Evolutionary conservation across 2,888 invertebrate genomes (phyloP), one percentile per base, ranked within the genome.

Genomic region (Dascillus cervinus): DNA sequence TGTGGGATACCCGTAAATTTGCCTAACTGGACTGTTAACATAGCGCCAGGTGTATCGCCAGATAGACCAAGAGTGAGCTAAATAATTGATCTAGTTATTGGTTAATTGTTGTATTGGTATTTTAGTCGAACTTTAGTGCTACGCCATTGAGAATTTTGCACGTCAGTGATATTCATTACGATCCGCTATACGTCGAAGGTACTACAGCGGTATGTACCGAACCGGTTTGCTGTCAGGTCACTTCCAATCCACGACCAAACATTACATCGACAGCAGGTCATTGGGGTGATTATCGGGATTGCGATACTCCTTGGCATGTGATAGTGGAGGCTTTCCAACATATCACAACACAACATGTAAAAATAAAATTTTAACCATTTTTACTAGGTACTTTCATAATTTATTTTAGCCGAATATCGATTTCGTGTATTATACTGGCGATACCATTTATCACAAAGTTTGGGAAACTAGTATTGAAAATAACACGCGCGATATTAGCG

Each of bases 401-500:
- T 9, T n/a, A 26, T 3, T 5, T 9, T 22, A 37, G 36, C 17
- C 22, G n/a, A 11, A 78, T 15, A 63, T 79, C 10, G 78, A 79
- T 42, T 71, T 73, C 13, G 68, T 92, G 3, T 81, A 89, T 50
- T 84, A 85, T 58, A 86, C 91, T 11, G 94, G 94, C 2, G 94
- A 94, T 55, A 73, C 87, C 3, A 75, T 90, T 22, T 82, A 88
- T 48, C 92, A 92, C 55, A 79, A 82, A 41, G 73, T 88, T n/a
- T 94, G 94, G 92, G 78, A 78, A 44, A 91, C 91, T 2, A 75
- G 79, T 0, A 64, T 69, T 14, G 67, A 72, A 25, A 65, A 72
- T 41, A 88, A 88, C 49, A 62, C 70, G 1, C 60, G 70, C 1
- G 70, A 73, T 40, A 71, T 85, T 27, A 55, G 55, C 2, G 66